A percentile compares a stretch with the other conserved stretches of the same genome.
Conservation (phyloP, 2,888 invertebrate species). For the Sesia apiformis region DNA sequence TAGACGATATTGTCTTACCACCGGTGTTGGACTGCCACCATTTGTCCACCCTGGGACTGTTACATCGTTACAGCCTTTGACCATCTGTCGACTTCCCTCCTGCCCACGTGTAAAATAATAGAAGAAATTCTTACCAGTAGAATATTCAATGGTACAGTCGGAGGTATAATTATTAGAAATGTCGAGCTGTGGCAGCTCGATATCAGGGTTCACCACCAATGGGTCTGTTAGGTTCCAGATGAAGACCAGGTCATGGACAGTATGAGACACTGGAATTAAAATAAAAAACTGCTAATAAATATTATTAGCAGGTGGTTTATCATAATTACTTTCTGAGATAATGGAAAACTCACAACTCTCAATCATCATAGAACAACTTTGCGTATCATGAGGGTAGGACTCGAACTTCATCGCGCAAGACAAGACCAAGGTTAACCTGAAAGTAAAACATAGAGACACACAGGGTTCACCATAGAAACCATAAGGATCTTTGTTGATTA, state of each 20-base stretch:
- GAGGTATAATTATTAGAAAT: constrained; percentile 90
- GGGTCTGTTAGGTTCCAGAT: constrained; percentile 93
- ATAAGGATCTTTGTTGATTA: too few species aligned
- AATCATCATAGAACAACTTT: constrained; percentile 95
- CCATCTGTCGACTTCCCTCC: too few species aligned
- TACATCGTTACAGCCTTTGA: too few species aligned
- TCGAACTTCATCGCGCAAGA: constrained; percentile 97
- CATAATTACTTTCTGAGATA: neutral
- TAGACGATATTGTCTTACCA: too few species aligned
- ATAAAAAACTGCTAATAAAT: neutral
- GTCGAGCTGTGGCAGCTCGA: constrained; percentile 91
- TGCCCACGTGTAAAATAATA: too few species aligned
- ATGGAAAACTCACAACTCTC: constrained; percentile 87
- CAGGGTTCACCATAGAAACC: too few species aligned
- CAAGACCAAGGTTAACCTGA: constrained; percentile 88
- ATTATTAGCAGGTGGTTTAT: neutral
- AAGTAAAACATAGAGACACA: constrained; percentile 18
- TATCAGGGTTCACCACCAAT: constrained; percentile 89
- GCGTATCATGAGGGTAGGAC: constrained; percentile 94
- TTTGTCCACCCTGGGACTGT: too few species aligned
- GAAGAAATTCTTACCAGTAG: constrained; percentile 73
- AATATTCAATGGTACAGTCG: constrained; percentile 91
- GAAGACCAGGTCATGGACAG: constrained; percentile 90
- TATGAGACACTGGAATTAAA: constrained; percentile 83
- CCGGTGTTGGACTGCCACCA: too few species aligned